phyloP scores from a whole-genome alignment of 2,888 invertebrate genomes.

The Leptopilina drosophilae region DNA sequence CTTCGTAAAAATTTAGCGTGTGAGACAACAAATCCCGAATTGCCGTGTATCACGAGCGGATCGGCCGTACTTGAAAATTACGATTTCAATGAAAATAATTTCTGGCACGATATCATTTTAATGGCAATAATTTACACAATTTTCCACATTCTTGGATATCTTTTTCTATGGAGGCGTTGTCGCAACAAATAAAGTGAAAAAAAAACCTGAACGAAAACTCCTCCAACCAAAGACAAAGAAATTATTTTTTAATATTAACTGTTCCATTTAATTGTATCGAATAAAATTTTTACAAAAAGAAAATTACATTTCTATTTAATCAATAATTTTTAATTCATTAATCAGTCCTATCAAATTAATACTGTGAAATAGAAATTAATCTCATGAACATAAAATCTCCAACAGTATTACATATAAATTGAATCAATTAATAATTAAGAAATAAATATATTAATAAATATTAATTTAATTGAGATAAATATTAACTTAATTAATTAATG shows the following conservation, averaged over 20 bases:
- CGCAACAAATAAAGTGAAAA: constrained; percentile 55
- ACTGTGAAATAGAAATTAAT: no score
- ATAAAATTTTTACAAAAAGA: no score
- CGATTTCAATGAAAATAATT: constrained; percentile 83
- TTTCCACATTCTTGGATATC: constrained; percentile 85
- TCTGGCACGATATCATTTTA: constrained; percentile 83
- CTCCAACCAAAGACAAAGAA: background rate
- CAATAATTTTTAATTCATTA: no score
- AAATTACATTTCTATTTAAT: no score
- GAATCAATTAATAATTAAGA: no score
- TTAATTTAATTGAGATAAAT: no score
- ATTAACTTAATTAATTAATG: no score
- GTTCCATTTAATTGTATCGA: no score
- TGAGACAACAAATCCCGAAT: constrained; percentile 78
- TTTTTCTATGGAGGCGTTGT: constrained; percentile 82
- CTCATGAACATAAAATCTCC: no score
- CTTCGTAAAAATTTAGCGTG: constrained; percentile 79
- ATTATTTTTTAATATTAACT: background rate
- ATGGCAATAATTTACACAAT: constrained; percentile 82
- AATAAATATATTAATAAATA: no score
- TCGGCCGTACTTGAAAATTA: constrained; percentile 85
- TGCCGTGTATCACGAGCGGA: constrained; percentile 86
- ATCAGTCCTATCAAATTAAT: no score
- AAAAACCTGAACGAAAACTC: background rate
- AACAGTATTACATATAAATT: no score